These are phyloP conservation scores for Chunga burmeisteri DNA, from an alignment of 2,113 vertebrate genomes.

Conservation along the genomic window DNA sequence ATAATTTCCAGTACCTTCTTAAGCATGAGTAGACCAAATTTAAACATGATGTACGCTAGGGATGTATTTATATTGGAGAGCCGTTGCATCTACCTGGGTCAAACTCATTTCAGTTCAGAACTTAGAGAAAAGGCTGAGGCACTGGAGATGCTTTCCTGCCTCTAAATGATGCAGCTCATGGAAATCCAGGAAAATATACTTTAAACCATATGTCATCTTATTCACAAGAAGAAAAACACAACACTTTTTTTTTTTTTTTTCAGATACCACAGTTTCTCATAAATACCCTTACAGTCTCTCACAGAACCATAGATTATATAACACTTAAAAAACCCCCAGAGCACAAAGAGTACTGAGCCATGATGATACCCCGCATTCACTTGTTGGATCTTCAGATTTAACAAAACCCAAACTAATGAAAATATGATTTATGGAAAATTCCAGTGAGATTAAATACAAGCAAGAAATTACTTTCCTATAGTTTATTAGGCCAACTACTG, in stretches of 20 bases:
- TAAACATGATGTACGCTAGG: not conserved
- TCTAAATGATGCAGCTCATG: not conserved
- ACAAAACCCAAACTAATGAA: not conserved
- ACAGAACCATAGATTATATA: not conserved
- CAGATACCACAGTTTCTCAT: not conserved
- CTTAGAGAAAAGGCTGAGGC: not conserved
- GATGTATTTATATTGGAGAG: not conserved
- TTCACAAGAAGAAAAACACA: fast-evolving
- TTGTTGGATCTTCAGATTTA: not conserved
- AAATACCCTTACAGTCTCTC: not conserved
- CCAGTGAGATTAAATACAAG: not conserved
- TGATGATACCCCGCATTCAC: not conserved
- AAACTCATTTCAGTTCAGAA: not conserved
- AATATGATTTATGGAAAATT: not conserved
- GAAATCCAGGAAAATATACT: not conserved
- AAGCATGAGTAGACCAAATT: not conserved
- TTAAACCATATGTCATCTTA: not conserved
- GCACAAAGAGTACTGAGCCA: not conserved
- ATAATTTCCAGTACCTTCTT: not conserved
- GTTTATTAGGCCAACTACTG: not conserved
- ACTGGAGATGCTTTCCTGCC: not conserved
- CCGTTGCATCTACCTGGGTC: not conserved
- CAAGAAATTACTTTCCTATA: not conserved
- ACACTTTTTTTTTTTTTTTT: not conserved
- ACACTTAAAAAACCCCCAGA: fast-evolving